Evolutionary conservation across 2,113 vertebrate genomes (phyloP), one percentile per base, ranked within the genome.

Genomic region (Grammomys dolichurus): DNA sequence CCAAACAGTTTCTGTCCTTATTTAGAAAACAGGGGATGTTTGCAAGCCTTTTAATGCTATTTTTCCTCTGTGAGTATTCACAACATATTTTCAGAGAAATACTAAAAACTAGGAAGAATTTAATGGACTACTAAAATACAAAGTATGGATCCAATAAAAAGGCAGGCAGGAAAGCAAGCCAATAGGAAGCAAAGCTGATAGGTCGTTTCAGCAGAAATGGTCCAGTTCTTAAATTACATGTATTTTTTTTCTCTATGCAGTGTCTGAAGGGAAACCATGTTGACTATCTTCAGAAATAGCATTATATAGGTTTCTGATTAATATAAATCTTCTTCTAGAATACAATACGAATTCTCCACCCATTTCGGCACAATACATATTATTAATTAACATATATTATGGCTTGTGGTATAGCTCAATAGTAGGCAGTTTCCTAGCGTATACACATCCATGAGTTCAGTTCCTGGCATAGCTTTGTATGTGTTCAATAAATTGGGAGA

Each of bases 141-240:
- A 97, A 97, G 33, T 97, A 89, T 92, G 75, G 91, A 94, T 87
- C 89, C 95, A 97, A 98, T 94, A 96, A 98, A 97, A 97, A 97
- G 40, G 13, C 90, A 97, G 95, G n/a, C 75, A 13, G 54, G 94
- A 65, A 86, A 76, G 60, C 58, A 94, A 81, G 63, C 77, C 91
- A 93, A 97, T 96, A 9, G 36, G 85, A 70, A 72, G 85, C 46
- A 26, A 70, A 94, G 51, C 77, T 92, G 93, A 97, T 58, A 58
- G 93, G 56, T 0, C 77, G 89, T 67, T 75, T 97, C 63, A 58
- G 93, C 91, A 92, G 78, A 97, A 97, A 87, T 1, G 28, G 4
- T 28, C 46, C 46, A 96, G 77, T 87, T 97, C 48, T 60, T 86
- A 36, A 97, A 96, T 85, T 76, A 87, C 80, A 77, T 16, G 89